Evolutionary conservation across 2,888 invertebrate species (phyloP), one percentile per base, ranked within the genome.

Genomic region (Leptothorax acervorum): DNA sequence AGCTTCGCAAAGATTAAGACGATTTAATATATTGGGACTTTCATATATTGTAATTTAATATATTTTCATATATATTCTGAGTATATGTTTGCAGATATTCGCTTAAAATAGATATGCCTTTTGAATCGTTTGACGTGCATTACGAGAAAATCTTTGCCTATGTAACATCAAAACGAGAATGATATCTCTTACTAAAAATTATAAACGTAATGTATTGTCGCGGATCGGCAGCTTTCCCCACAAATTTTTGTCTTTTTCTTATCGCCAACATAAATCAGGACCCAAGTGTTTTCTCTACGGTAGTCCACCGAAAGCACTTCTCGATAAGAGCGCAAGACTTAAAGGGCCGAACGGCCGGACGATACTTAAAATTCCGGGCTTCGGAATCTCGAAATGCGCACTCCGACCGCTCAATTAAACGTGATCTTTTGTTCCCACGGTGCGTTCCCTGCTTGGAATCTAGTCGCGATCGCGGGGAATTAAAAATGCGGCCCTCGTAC

Each of bases 401-500:
- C 53, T 31, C 2, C 71, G 57, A 73, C 63, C 55, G 79, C 84
- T 62, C 84, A 68, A 84, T 84, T 85, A 85, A 84, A 78, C 48
- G 66, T 35, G 78, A 63, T 83, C 84, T 65, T 81, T 84, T 84
- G 84, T 84, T 81, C 70, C 45, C 70, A 68, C 76, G 83, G n/a
- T 68, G 42, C n/a, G 31, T 71, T 18, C 15, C 51, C 39, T 8
- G 2, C 62, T 35, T 71, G 68, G 75, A 76, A 83, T 68, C 48
- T 70, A 62, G 45, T 31, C 55, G 70, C 62, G 66, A 60, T 66
- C 57, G 57, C 11, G 35, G 73, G 74, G 73, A 84, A 88, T 86
- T 86, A 88, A 86, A 88, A 84, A 88, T 88, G 73, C 88, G 53
- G 35, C 31, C 15, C 83, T 78, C 85, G 85, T 71, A 70, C 83